Conservation (phyloP, 2,888 invertebrate species). For the Oconnorella tubifera region DNA sequence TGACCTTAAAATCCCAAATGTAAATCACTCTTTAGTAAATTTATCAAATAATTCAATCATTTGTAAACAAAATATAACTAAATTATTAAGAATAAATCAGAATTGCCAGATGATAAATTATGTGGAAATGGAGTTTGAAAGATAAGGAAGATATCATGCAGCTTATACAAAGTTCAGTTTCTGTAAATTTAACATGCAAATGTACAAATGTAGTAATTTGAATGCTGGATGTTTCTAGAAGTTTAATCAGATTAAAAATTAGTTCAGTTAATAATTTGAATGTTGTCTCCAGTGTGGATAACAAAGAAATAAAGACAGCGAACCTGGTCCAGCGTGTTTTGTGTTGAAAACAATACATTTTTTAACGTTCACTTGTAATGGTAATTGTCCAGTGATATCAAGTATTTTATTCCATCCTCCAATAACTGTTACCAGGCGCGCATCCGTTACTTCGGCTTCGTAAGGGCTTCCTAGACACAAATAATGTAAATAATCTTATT, state of each 20-base stretch:
- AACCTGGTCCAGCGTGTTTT: constrained; percentile 13
- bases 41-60: too few relatives aligned
- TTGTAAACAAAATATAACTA: too few relatives aligned
- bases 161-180: too few relatives aligned
- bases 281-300: not conserved
- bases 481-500: too few relatives aligned
- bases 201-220: not conserved
- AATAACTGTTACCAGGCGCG: constrained; percentile 4
- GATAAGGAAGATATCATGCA: too few relatives aligned
- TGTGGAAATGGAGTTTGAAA: too few relatives aligned
- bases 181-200: not conserved
- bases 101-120: too few relatives aligned
- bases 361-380: constrained; percentile 4
- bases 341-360: constrained; percentile 11
- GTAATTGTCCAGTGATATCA: not conserved
- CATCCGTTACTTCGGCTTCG: constrained; percentile 8
- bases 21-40: not conserved
- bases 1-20: not conserved
- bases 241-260: not conserved
- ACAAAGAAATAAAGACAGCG: not conserved
- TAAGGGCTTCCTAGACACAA: constrained; percentile 14
- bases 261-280: not conserved
- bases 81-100: too few relatives aligned
- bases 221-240: not conserved
- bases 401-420: constrained; percentile 12